phyloP scores from a whole-genome alignment of 2,797 vertebrate species.

The Gymnothorax reevesii region DNA sequence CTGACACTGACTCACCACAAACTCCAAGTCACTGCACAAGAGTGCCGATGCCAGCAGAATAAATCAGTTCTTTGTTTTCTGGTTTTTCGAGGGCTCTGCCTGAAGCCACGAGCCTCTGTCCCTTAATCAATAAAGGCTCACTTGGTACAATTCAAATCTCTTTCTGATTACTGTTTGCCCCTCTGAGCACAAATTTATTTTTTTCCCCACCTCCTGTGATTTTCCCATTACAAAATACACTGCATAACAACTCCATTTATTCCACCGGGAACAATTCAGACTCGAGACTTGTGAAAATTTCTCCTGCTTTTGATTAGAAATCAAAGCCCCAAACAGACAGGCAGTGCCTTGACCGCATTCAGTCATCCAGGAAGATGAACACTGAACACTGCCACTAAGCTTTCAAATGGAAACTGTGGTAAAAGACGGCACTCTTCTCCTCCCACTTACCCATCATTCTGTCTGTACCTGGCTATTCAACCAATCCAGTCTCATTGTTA shows the following conservation, averaged over 20 bases:
- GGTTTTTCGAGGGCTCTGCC: background rate
- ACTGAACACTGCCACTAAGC: background rate
- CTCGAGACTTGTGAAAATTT: background rate
- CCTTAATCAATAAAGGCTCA: background rate
- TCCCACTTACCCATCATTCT: too few species aligned
- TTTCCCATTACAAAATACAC: conserved; percentile 12
- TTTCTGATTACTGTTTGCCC: background rate
- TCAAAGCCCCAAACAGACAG: conserved; percentile 1
- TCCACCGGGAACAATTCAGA: background rate
- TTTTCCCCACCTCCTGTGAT: background rate
- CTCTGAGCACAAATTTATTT: background rate
- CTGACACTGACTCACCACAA: background rate
- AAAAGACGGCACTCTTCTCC: too few species aligned
- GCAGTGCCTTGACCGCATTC: background rate
- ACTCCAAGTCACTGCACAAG: background rate
- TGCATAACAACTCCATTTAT: background rate
- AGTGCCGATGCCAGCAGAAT: background rate
- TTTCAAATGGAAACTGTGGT: conserved; percentile 6
- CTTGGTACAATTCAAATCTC: background rate
- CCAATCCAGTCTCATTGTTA: too few species aligned
- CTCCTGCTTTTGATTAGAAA: conserved; percentile 27
- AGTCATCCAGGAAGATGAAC: background rate
- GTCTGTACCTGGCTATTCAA: too few species aligned
- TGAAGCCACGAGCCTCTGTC: background rate
- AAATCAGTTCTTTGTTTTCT: background rate